Evolutionary conservation across 2,797 vertebrate species (phyloP), one percentile per base, ranked within the genome.

Genomic region (Cygnus olor): DNA sequence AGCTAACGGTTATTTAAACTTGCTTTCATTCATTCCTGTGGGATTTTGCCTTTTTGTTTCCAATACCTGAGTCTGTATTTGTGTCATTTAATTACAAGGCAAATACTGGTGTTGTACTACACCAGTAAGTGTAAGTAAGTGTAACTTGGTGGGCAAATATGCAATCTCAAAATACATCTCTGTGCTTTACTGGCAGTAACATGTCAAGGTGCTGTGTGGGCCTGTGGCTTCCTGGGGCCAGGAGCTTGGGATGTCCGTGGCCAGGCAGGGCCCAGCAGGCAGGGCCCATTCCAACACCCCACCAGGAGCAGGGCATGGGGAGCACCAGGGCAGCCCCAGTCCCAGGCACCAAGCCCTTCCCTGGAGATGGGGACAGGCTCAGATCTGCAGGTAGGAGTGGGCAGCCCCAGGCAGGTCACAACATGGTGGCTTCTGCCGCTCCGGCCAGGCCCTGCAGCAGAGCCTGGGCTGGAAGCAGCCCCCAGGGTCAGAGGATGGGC

Each of bases 131-230:
- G n/a, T n/a, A n/a, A n/a, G n/a, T n/a, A n/a, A n/a, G n/a, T 30
- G 19, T 10, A 72, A 79, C 32, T 76, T n/a, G 22, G 13, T 27
- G 36, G 24, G 18, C 22, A 70, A 15, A 80, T 21, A 14, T 32
- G 9, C 24, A 71, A 11, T 14, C 28, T 85, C 10, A 53, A 79
- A 79, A 25, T 9, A n/a, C 5, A 19, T 7, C 45, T 85, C 25
- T 25, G 11, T 81, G 44, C 5, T 89, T 36, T 21, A 53, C 13
- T 27, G 15, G 14, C 20, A 69, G 16, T 4, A 9, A 6, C 5
- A 2, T 63, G 32, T 40, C 22, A 2, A 0, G 58, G 54, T 20
- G 30, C 16, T 0, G 0, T 0, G 0, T 18, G 18, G 11, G 22
- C 11, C 1, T 0, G 9, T 14, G 20, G 16, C 34, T 65, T 14